Evolutionary conservation across 2,888 invertebrate genomes (phyloP), one percentile per base, ranked within the genome.

Genomic region (Anthoptus insignis): DNA sequence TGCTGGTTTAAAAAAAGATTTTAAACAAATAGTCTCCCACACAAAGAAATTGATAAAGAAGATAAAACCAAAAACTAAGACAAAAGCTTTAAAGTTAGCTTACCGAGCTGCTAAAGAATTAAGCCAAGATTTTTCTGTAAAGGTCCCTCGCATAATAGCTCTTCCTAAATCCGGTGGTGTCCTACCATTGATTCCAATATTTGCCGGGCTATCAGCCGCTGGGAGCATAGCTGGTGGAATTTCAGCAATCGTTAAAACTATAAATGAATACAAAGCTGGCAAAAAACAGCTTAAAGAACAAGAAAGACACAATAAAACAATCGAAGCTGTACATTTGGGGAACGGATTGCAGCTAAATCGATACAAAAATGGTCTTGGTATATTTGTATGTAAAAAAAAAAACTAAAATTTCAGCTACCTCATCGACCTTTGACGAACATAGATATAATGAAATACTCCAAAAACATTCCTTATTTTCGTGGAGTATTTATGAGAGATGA

Each of bases 161-260:
- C 37, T 84, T 24, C 81, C 83, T 14, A 83, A 84, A 75, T 67
- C 66, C 37, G 82, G 83, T 9, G 83, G 86, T 47, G 67, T 82
- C 27, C 64, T 81, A 63, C 81, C 80, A 7, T 67, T 83, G 29
- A 72, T 84, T n/a, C 81, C 82, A 2, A 70, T 85, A 21, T 81
- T 84, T 75, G 81, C 83, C 0, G 81, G 79, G 14, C 65, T 84
- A 39, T 71, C 76, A 19, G 83, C 84, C 14, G 24, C 77, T 9
- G 86, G 83, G 1, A 72, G 78, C 37, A 68, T 84, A 65, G 75
- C 77, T 13, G 83, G 84, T 32, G 82, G 83, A 22, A 79, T 79
- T 29, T 75, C 81, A 13, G 79, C 78, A 57, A 76, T 86, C 19
- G 76, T 77, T 3, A 84, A 81, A 81, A 63, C 69, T 13, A 50